Evolutionary conservation across 1,140 invertebrate species (phyloP).

Genomic region (Papilio machaon): DNA sequence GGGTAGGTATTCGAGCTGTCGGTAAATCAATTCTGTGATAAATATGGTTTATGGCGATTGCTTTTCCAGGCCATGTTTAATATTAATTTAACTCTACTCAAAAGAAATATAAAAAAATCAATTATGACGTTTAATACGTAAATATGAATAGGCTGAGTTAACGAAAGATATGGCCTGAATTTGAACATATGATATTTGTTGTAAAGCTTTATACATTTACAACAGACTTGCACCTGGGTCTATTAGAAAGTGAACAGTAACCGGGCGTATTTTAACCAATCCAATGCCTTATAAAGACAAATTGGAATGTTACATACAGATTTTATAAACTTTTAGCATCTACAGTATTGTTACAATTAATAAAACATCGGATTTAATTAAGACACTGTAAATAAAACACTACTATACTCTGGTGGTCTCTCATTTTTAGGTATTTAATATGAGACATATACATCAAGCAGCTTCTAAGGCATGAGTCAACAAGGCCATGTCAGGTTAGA

Average conservation of each 20-base stretch:
- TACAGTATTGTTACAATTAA: background rate
- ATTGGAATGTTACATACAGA: slow-evolving; percentile 10
- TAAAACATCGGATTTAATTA: background rate
- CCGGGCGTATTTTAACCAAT: slow-evolving; percentile 17
- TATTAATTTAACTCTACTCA: too few relatives aligned
- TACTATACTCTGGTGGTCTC: too few relatives aligned
- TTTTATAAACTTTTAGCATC: background rate
- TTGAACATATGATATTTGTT: background rate
- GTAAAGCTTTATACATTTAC: background rate
- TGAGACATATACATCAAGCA: too few relatives aligned
- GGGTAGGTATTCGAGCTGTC: too few relatives aligned
- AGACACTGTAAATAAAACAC: too few relatives aligned
- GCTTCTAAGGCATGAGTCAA: too few relatives aligned
- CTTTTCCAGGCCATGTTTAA: too few relatives aligned
- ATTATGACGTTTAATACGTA: background rate
- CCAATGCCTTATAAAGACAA: background rate
- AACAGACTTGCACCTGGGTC: background rate
- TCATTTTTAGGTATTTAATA: too few relatives aligned
- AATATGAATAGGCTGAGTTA: background rate
- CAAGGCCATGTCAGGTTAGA: too few relatives aligned
- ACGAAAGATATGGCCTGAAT: background rate
- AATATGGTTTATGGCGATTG: too few relatives aligned
- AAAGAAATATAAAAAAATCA: too few relatives aligned
- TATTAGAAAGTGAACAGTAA: slow-evolving; percentile 16
- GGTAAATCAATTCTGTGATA: too few relatives aligned